A percentile compares a stretch with the other conserved stretches of the same genome.
phyloP scores from a whole-genome alignment of 2,888 invertebrate genomes.

The Tetramorium bicarinatum region DNA sequence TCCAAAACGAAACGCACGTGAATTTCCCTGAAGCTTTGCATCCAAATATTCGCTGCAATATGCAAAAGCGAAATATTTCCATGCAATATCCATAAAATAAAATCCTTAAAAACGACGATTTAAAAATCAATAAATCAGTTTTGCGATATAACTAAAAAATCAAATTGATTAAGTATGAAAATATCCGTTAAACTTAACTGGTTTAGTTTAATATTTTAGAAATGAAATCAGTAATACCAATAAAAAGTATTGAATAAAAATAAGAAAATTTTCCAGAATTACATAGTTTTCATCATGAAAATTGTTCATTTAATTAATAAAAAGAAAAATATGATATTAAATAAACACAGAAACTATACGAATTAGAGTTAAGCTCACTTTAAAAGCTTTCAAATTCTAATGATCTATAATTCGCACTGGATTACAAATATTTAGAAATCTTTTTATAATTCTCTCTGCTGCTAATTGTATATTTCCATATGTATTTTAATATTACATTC shows the following conservation, averaged over 20 bases:
- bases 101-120: not conserved
- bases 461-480: not conserved
- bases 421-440: not conserved
- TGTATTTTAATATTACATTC: not conserved
- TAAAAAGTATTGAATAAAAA: not conserved
- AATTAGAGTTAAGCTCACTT: not conserved
- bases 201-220: not conserved
- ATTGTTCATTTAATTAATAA: not conserved
- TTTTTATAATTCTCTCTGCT: too few relatives aligned
- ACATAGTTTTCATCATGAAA: not conserved
- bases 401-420: not conserved
- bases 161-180: conserved; percentile 1
- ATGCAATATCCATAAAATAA: conserved; percentile 20
- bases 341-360: not conserved
- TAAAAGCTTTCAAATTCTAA: not conserved
- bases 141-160: not conserved
- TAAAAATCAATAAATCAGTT: conserved; percentile 25
- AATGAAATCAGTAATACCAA: not conserved
- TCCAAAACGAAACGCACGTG: not conserved
- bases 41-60: conserved; percentile 31
- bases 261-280: not conserved
- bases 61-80: conserved; percentile 23
- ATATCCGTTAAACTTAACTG: not conserved
- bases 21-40: conserved; percentile 17
- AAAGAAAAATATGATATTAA: not conserved